These are phyloP conservation scores for Podarcis muralis DNA, from an alignment of 2,113 vertebrate genomes.

Conservation along the genomic window DNA sequence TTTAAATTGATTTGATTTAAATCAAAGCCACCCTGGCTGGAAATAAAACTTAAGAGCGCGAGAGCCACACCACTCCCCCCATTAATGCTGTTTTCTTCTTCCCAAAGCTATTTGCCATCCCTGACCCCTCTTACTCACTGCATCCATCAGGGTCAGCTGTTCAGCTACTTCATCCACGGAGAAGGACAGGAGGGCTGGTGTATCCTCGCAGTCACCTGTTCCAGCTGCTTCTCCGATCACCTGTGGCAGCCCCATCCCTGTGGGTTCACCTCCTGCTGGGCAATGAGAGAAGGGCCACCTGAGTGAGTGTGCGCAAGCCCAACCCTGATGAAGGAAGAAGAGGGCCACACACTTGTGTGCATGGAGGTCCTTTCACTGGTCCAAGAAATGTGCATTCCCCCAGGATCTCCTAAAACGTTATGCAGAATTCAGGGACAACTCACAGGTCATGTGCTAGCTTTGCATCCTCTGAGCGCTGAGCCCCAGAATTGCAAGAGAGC, in stretches of 20 bases:
- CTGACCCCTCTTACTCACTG: conserved; percentile 67
- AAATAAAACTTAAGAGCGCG: neutral
- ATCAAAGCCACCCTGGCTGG: no score
- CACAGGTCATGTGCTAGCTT: neutral
- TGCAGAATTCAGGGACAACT: neutral
- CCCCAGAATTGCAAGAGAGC: neutral
- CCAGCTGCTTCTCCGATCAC: conserved; percentile 50
- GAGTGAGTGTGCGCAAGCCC: neutral
- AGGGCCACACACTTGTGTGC: no score
- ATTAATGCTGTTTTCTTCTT: no score
- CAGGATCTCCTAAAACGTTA: neutral
- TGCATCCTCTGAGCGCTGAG: neutral
- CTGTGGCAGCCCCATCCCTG: neutral
- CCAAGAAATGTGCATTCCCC: neutral
- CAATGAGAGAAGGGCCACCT: neutral
- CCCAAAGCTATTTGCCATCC: neutral
- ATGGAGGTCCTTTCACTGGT: neutral
- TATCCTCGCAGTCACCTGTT: conserved; percentile 52
- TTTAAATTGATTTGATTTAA: no score
- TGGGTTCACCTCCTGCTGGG: neutral
- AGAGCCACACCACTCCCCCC: neutral
- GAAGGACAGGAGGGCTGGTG: conserved; percentile 78
- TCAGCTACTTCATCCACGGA: conserved; percentile 77
- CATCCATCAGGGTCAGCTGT: conserved; percentile 84
- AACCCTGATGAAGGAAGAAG: neutral